These are phyloP conservation scores for Dolomedes plantarius DNA, from an alignment of 2,888 invertebrate species.

Conservation along the genomic window DNA sequence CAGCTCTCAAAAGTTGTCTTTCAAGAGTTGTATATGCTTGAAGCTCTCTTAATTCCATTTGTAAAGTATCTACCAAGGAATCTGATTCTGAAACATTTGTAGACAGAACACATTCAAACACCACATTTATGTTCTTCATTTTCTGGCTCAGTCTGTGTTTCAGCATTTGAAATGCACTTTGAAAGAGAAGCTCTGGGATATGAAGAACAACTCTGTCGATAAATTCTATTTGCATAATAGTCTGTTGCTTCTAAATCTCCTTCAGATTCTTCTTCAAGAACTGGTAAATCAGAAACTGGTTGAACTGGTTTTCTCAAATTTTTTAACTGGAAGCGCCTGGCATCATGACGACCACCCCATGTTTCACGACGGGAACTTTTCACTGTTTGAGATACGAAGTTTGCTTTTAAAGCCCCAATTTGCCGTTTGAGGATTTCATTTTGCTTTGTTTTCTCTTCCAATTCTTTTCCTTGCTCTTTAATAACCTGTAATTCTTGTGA, in stretches of 20 bases:
- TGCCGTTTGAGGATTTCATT: constrained; percentile 71
- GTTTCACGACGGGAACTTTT: constrained; percentile 49
- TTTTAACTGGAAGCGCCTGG: not conserved
- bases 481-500: constrained; percentile 80
- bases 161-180: no score
- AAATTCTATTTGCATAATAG: no score
- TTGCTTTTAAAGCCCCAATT: constrained; percentile 69
- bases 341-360: constrained; percentile 38
- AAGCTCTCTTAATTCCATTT: constrained; percentile 30
- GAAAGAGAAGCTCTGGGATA: no score
- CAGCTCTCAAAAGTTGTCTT: constrained; percentile 19
- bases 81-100: no score
- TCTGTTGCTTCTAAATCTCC: not conserved
- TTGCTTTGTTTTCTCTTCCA: constrained; percentile 75
- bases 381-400: constrained; percentile 47
- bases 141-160: no score
- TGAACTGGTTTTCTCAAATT: no score
- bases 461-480: constrained; percentile 73
- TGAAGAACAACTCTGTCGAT: no score
- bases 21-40: constrained; percentile 33
- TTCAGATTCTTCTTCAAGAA: constrained; percentile 27
- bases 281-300: not conserved
- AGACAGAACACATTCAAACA: no score
- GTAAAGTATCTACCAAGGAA: no score
- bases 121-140: no score